A percentile compares a stretch with the other conserved stretches of the same genome.
Conservation (phyloP, 2,888 invertebrate species). For the Orthonychiurus folsomi region DNA sequence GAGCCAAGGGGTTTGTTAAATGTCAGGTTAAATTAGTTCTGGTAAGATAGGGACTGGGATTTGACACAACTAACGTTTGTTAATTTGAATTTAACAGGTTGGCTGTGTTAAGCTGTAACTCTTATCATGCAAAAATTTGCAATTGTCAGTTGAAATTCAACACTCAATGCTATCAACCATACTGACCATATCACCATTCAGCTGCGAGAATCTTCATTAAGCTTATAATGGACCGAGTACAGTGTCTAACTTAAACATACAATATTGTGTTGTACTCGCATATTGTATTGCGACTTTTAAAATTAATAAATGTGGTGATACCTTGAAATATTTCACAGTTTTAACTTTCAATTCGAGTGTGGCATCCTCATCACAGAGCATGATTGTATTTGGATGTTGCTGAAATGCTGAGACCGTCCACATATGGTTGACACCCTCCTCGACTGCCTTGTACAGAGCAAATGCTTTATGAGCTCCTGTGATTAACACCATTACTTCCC, state of each 20-base stretch:
- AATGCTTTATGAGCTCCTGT: constrained; percentile 94
- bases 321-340: constrained; percentile 98
- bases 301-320: constrained; percentile 42
- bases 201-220: constrained; percentile 56
- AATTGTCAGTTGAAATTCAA: too few species aligned
- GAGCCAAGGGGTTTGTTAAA: too few species aligned
- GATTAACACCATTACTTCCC: constrained; percentile 95
- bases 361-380: constrained; percentile 96
- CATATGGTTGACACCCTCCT: constrained; percentile 98
- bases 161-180: too few species aligned
- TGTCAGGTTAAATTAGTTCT: neutral
- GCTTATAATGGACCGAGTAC: constrained; percentile 72
- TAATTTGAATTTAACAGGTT: too few species aligned
- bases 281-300: neutral
- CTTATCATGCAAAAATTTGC: too few species aligned
- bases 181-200: constrained; percentile 2
- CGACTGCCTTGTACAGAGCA: constrained; percentile 93
- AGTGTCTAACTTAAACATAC: constrained; percentile 56
- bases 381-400: constrained; percentile 82
- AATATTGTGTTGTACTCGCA: neutral
- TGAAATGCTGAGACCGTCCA: constrained; percentile 99
- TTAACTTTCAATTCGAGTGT: constrained; percentile 93
- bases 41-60: neutral
- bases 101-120: too few species aligned
- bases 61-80: neutral